Percentiles rank a stretch among this genome's conserved stretches.
Conservation (phyloP, 2,113 vertebrate species). For the Channa argus region DNA sequence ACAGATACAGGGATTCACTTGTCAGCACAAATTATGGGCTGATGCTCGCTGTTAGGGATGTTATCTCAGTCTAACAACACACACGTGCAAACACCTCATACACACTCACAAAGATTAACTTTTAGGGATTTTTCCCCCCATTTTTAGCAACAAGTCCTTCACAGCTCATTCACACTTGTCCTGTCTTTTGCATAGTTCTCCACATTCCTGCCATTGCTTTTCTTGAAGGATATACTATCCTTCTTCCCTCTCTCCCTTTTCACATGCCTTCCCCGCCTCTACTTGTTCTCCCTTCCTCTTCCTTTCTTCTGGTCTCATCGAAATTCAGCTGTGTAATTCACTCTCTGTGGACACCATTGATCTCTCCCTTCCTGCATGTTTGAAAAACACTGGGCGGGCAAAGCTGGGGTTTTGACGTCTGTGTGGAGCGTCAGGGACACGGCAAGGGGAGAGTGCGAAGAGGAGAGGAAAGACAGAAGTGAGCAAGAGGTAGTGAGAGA, state of each 20-base stretch:
- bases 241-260: slow-evolving; percentile 64
- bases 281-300: slow-evolving; percentile 75
- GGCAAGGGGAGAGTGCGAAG: slow-evolving; percentile 33
- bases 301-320: slow-evolving; percentile 77
- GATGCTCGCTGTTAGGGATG: slow-evolving; percentile 36
- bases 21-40: slow-evolving; percentile 46
- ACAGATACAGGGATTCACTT: slow-evolving; percentile 26
- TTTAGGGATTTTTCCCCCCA: neutral
- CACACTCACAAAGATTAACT: neutral
- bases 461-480: slow-evolving; percentile 51
- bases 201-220: slow-evolving; percentile 69
- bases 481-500: slow-evolving; percentile 35
- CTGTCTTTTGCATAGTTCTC: slow-evolving; percentile 49
- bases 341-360: slow-evolving; percentile 80
- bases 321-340: slow-evolving; percentile 78
- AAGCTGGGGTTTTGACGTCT: slow-evolving; percentile 40
- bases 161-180: slow-evolving; percentile 18
- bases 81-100: neutral
- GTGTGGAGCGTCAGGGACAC: slow-evolving; percentile 34
- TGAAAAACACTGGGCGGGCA: slow-evolving; percentile 68
- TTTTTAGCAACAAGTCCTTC: slow-evolving; percentile 3
- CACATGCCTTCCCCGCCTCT: slow-evolving; percentile 74
- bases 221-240: slow-evolving; percentile 66
- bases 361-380: slow-evolving; percentile 74
- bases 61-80: slow-evolving; percentile 3